Base-by-base conservation (phyloP, 2,888 invertebrate species). In the Tetrapedia diversipes region DNA sequence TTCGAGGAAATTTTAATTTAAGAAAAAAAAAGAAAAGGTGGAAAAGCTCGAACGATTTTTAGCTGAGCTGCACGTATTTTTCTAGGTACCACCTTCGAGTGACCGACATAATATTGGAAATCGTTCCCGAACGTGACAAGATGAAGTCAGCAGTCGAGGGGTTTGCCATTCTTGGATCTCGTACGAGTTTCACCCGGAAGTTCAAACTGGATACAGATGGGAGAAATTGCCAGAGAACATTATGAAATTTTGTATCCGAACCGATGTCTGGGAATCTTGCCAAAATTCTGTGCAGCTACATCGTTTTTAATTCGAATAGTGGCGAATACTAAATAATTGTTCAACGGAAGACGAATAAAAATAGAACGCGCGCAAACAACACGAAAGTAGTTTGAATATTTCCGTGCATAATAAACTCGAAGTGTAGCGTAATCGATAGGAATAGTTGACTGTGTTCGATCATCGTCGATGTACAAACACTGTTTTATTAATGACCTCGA, bases 241-340 rank as follows among this genome's bases (percentile, higher is more conserved):
- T 61, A 19, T 14, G 49, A 63, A 56, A 73, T 24, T 63, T 37
- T 11, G 19, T 39, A 29, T 37, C 34, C 37, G 67, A 59, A n/a
- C 24, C 43, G 19, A 1, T 29, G 73, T 63, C 49, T 37, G 34
- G 41, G 29, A 43, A 34, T 37, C 22, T 16, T 8, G 41, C 56
- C 63, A 63, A 49, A n/a, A 16, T 34, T 37, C 19, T 16, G 4
- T 2, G 10, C 11, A 10, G 16, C 27, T 4, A 53, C 53, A 34
- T 53, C n/a, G n/a, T 39, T 27, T 47, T 24, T 11, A n/a, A 14
- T 1, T 34, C 1, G 32, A 14, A 14, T 3, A 2, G 14, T 6
- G 1, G 14, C 14, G n/a, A 0, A 0, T 37, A n/a, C n/a, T n/a
- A n/a, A n/a, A n/a, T n/a, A n/a, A n/a, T n/a, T n/a, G n/a, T n/a